Evolutionary conservation across 2,888 invertebrate genomes (phyloP), one percentile per base, ranked within the genome.

Genomic region (Seira sanloemensis): DNA sequence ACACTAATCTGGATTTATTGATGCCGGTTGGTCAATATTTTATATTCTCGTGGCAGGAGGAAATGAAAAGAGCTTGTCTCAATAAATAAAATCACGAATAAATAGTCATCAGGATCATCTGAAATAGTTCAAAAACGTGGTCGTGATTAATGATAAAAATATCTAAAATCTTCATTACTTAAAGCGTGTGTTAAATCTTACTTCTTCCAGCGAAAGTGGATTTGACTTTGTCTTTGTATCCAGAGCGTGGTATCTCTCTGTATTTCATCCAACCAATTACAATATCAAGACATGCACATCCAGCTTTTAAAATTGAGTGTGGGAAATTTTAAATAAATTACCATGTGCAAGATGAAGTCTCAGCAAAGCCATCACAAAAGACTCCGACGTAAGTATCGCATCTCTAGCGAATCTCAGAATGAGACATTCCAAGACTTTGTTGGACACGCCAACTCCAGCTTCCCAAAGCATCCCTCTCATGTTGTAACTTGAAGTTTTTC

Each of bases 371-470:
- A 94, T 93, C 58, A 94, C 91, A 91, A 93, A 94, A 84, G 93
- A 93, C 90, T 94, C 94, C 1, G 93, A 92, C 0, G 93, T 92
- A 65, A 94, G 91, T 69, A 92, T 90, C 76, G 92, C 91, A 90
- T 93, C 93, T 90, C 93, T 93, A 86, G 94, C 93, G 91, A 94
- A 95, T 87, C 95, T 92, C 88, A 94, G 91, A 86, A 95, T 94
- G 78, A 95, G 91, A 90, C 94, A 94, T 92, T 95, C 95, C 88
- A 95, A 92, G 74, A 95, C 95, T 92, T 95, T 95, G 91, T 94
- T 95, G 91, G 94, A 94, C 84, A 95, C 95, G 88, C 93, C 93
- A 90, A 93, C 93, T 23, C 94, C 93, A 46, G 95, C 94, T 90
- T 95, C 94, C 94, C 94, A 93, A 86, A 95, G 91, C 88, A 94